Base-by-base conservation (phyloP, 1,140 invertebrate species). In the Hyles vespertilio region DNA sequence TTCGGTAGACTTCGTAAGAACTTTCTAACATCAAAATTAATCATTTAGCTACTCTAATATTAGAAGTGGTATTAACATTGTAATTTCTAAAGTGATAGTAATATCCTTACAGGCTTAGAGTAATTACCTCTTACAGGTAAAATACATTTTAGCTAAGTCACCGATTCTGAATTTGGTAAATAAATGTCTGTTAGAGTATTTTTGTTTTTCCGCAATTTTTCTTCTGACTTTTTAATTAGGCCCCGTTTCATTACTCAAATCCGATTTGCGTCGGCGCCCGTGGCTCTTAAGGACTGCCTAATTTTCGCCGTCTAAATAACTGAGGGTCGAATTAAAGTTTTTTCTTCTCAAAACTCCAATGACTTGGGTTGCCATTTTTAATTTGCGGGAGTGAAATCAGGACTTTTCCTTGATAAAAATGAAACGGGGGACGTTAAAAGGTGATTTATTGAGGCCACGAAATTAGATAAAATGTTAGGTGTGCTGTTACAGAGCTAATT, bases 221-320 rank as follows among this genome's bases (percentile, higher is more conserved):
- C 70, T 67, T 60, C 60, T 59, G 61, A 72, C 64, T 71, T 76
- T 74, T 79, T 80, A 81, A 79, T 81, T 79, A 77, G 67, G 68
- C 65, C 60, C 63, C 67, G 65, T 77, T 81, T 81, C 71, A 77
- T 79, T 80, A 79, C 73, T 77, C 69, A 76, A 84, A 81, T 79
- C 79, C 68, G 74, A 79, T 80, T 80, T 77, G 69, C 69, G 72
- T 84, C 76, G 68, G 64, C 74, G 70, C 72, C 72, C 68, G 68
- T 61, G 71, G 71, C 74, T 74, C 60, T 72, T 74, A 74, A 77
- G 69, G 66, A 70, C 57, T 61, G 68, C 63, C 73, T 79, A 81
- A 80, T 80, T 79, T 77, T 72, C 45, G 54, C 59, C 66, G 59
- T 67, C 59, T 50, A 49, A 72, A 67, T 59, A 65, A 63, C 58